phyloP scores from a whole-genome alignment of 2,797 vertebrate species.

The Cacajao melanocephalus region DNA sequence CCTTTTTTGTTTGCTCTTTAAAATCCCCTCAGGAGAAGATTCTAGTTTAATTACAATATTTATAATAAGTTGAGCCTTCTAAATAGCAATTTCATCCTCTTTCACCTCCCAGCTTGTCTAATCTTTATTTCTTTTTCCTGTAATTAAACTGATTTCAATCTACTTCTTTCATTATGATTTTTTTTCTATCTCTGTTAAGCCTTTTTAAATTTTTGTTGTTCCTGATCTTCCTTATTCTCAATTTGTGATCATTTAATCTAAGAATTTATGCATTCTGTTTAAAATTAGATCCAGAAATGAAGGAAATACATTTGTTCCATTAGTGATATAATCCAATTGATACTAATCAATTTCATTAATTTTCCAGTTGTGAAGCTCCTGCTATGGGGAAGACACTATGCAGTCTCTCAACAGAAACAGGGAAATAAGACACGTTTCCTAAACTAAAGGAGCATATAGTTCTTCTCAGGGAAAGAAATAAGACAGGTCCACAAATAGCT shows the following conservation, averaged over 20 bases:
- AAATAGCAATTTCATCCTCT: constrained; percentile 42
- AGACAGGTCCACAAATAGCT: neutral
- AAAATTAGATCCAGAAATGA: constrained; percentile 13
- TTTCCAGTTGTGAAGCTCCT: constrained; percentile 5
- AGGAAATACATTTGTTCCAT: neutral
- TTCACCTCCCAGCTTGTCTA: constrained; percentile 31
- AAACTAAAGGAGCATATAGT: neutral
- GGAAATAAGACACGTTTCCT: neutral
- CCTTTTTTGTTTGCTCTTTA: constrained; percentile 27
- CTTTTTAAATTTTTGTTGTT: constrained; percentile 19
- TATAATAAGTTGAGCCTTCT: constrained; percentile 37
- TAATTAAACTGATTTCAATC: constrained; percentile 47
- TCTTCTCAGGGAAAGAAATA: neutral
- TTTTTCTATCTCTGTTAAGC: constrained; percentile 17
- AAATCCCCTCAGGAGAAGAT: neutral
- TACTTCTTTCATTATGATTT: constrained; percentile 21
- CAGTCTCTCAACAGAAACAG: neutral
- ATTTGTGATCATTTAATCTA: constrained; percentile 28
- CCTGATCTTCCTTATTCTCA: constrained; percentile 6
- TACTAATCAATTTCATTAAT: constrained; percentile 39
- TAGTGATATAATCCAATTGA: neutral
- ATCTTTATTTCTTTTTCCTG: constrained; percentile 44
- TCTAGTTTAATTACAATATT: constrained; percentile 63
- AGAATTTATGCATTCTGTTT: neutral
- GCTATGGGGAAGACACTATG: neutral